Evolutionary conservation across 2,888 invertebrate genomes (phyloP).

Genomic region (Halictus ligatus): DNA sequence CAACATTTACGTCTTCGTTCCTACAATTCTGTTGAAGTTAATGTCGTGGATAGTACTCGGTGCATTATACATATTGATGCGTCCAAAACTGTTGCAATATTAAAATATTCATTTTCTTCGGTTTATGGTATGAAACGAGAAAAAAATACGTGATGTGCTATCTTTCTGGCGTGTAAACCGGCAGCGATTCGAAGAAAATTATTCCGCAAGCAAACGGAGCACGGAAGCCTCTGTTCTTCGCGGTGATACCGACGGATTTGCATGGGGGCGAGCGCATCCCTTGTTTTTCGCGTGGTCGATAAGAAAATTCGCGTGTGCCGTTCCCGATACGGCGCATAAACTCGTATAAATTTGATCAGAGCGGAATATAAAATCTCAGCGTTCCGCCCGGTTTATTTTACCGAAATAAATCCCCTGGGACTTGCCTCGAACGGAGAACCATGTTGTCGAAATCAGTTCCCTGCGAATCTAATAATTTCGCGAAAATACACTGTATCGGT

Average conservation of each 20-base stretch:
- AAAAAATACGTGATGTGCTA: no score
- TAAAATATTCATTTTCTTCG: no score
- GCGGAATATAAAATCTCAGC: not conserved
- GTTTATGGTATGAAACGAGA: no score
- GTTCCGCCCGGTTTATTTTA: not conserved
- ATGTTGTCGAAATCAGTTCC: not conserved
- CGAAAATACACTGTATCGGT: not conserved
- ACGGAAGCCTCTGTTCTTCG: not conserved
- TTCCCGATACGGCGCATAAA: not conserved
- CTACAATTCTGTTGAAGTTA: no score
- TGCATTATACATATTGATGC: no score
- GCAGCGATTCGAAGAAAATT: conserved; percentile 30
- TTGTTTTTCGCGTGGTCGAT: conserved; percentile 2
- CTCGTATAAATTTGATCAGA: not conserved
- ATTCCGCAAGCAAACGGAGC: not conserved
- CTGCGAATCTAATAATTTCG: not conserved
- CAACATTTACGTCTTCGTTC: no score
- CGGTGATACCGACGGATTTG: conserved; percentile 12
- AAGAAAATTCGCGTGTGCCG: not conserved
- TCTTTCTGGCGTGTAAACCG: no score
- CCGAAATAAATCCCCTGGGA: not conserved
- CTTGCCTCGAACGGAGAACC: not conserved
- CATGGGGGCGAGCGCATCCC: not conserved
- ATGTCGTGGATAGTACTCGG: no score
- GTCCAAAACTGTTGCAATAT: no score